phyloP scores from a whole-genome alignment of 2,888 invertebrate species.

The Liopterus haemorrhoidalis region DNA sequence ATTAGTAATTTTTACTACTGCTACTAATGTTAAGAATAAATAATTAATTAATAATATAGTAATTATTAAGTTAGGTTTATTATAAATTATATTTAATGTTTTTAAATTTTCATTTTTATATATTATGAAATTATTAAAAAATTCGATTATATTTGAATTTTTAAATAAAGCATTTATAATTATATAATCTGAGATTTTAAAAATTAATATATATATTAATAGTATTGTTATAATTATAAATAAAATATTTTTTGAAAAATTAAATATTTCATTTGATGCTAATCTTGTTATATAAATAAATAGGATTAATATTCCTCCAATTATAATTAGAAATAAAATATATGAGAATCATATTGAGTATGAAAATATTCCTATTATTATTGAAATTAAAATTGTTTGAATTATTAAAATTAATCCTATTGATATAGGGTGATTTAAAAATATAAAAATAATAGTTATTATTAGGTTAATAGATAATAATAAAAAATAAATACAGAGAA shows the following conservation, averaged over 20 bases:
- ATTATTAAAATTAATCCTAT: slow-evolving; percentile 52
- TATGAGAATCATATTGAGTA: slow-evolving; percentile 56
- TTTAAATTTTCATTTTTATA: slow-evolving; percentile 42
- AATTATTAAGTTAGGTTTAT: slow-evolving; percentile 49
- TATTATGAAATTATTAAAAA: slow-evolving; percentile 22
- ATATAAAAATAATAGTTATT: slow-evolving; percentile 44
- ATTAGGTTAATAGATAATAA: slow-evolving; percentile 38
- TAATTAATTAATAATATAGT: slow-evolving; percentile 54
- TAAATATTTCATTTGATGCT: slow-evolving; percentile 57
- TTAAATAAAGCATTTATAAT: slow-evolving; percentile 28
- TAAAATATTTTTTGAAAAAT: slow-evolving; percentile 40
- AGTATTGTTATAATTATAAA: slow-evolving; percentile 34
- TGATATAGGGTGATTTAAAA: slow-evolving; percentile 50
- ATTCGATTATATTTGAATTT: slow-evolving; percentile 40
- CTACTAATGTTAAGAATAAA: slow-evolving; percentile 55
- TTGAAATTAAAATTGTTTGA: slow-evolving; percentile 49
- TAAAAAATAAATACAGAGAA: slow-evolving; percentile 48
- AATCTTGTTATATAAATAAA: slow-evolving; percentile 60
- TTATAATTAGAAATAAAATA: slow-evolving; percentile 56
- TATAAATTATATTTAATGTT: slow-evolving; percentile 52
- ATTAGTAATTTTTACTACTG: slow-evolving; percentile 55
- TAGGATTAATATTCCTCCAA: slow-evolving; percentile 59
- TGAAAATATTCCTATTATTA: slow-evolving; percentile 48
- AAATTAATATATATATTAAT: slow-evolving; percentile 36
- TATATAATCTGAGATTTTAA: slow-evolving; percentile 41